These are phyloP conservation scores for Enteromius argenteus DNA, from an alignment of 2,797 vertebrate species.

Conservation along the genomic window DNA sequence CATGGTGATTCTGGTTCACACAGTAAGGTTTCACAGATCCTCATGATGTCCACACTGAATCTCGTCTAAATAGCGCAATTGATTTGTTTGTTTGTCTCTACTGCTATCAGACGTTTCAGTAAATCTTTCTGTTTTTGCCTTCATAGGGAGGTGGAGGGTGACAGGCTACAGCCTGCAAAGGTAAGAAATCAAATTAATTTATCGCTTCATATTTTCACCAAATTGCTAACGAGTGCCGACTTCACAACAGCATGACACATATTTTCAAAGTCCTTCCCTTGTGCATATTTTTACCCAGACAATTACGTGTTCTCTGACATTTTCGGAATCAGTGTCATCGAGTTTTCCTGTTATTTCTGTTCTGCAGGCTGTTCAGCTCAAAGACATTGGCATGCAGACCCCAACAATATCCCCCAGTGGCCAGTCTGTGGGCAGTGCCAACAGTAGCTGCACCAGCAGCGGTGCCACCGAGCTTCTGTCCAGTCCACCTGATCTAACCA, in stretches of 20 bases:
- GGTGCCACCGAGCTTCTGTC: slow-evolving; percentile 86
- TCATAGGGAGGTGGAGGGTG: slow-evolving; percentile 89
- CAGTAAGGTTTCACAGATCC: slow-evolving; percentile 17
- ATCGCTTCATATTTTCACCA: not conserved
- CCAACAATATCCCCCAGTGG: slow-evolving; percentile 88
- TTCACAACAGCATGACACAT: slow-evolving; percentile 9
- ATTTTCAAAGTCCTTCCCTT: not conserved
- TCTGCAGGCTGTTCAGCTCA: slow-evolving; percentile 85
- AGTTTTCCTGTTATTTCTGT: slow-evolving; percentile 16
- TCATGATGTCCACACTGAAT: slow-evolving; percentile 1
- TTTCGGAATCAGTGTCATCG: not conserved
- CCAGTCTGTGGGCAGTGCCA: slow-evolving; percentile 90
- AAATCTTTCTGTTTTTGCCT: slow-evolving; percentile 78
- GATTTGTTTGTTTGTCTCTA: not conserved
- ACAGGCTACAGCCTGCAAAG: slow-evolving; percentile 89
- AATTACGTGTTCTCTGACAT: slow-evolving; percentile 6
- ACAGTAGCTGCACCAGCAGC: slow-evolving; percentile 83
- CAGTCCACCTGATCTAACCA: slow-evolving; percentile 80
- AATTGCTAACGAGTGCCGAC: not conserved
- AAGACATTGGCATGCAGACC: slow-evolving; percentile 84
- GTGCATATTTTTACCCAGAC: not conserved
- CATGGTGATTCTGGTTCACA: slow-evolving; percentile 16
- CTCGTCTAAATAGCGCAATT: not conserved
- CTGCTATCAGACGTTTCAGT: not conserved
- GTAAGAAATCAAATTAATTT: slow-evolving; percentile 61